Conservation (phyloP, 23 tunicate species). For the Pegea sp. region DNA sequence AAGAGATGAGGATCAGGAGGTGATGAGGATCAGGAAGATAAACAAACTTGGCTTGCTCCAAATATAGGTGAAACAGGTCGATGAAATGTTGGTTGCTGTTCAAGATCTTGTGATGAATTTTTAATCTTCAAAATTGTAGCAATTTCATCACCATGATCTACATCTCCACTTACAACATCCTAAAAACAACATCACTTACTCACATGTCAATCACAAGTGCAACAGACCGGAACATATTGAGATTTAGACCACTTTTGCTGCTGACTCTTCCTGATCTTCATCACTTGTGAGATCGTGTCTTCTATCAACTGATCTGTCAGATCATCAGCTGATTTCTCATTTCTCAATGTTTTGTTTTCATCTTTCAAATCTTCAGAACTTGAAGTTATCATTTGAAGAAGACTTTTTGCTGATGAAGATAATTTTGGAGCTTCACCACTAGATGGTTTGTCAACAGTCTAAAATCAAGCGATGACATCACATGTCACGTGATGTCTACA, state of each 20-base stretch:
- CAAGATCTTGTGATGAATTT: slow-evolving; percentile 4
- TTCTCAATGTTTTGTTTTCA: no score
- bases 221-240: no score
- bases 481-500: no score
- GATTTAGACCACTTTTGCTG: slow-evolving; percentile 4
- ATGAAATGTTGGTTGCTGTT: slow-evolving; percentile 6
- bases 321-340: no score
- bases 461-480: no score
- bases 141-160: slow-evolving; percentile 28
- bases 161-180: slow-evolving; percentile 2
- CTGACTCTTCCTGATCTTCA: slow-evolving; percentile 17
- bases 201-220: no score
- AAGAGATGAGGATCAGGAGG: no score
- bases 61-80: slow-evolving; percentile 82
- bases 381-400: background rate
- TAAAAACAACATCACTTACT: no score
- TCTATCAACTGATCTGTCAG: background rate
- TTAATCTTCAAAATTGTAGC: slow-evolving; percentile 24
- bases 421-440: background rate
- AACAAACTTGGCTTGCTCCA: slow-evolving; percentile 22
- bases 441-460: no score
- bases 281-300: slow-evolving; percentile 2
- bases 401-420: background rate
- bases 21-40: no score
- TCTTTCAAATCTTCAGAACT: no score